Evolutionary conservation across 2,888 invertebrate species (phyloP), one percentile per base, ranked within the genome.

Genomic region (Imbricaverruca yamaguchii): DNA sequence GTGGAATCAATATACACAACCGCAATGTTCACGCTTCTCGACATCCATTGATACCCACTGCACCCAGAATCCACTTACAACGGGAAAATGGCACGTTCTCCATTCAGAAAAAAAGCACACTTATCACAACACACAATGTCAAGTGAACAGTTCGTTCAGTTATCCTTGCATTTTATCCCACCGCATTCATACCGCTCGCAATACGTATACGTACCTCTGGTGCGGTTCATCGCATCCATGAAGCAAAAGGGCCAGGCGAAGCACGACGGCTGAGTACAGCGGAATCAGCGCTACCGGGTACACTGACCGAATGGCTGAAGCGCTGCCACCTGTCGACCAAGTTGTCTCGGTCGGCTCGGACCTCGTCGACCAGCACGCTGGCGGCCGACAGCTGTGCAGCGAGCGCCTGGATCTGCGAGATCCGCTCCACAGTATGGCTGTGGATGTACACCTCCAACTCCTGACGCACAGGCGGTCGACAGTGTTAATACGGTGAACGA

Each of bases 391-490:
- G 89, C 87, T 92, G 91, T 82, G 90, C 90, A 53, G 93, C 93
- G 84, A 95, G 90, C 86, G 92, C 92, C 87, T 92, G 92, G 85
- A 95, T 92, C 86, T 92, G 91, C 78, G 91, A 90, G 84, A 93
- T 89, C 82, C 93, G 91, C 84, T 91, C 91, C 84, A 91, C 91
- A 79, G 92, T 91, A 87, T 93, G 93, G 86, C 92, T 91, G 81
- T 92, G 90, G 82, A 95, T 88, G 86, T 93, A 93, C 87, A 92
- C 93, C 88, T 95, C 95, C 85, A 95, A 88, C 87, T 94, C 74
- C 74, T 74, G 74, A 0, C 53, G 11, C 74, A 55, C 10, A 9
- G 74, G 55, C 18, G 10, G 55, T 53, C 23, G 9, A 67, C 67
- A 67, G 0, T 67, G 59, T 15, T 59, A 94, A 94, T 95, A 78